Evolutionary conservation across 2,888 invertebrate genomes (phyloP).

Genomic region (Neoitamus cyanurus): DNA sequence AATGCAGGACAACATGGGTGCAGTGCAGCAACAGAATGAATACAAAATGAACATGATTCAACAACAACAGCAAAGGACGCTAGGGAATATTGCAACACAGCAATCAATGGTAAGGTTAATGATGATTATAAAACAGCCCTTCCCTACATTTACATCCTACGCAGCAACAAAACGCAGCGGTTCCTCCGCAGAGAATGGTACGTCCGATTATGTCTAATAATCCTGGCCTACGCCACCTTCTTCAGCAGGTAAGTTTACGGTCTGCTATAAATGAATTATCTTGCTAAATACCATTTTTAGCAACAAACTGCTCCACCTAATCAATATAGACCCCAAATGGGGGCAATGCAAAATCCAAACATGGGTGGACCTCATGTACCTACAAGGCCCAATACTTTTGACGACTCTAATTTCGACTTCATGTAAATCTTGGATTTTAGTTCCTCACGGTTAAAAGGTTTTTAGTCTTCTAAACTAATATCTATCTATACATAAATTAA

Average conservation of each 20-base stretch:
- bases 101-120: constrained; percentile 55
- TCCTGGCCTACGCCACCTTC: constrained; percentile 81
- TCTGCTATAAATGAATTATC: neutral
- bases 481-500: too few relatives aligned
- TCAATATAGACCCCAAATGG: constrained; percentile 64
- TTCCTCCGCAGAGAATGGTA: constrained; percentile 75
- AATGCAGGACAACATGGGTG: constrained; percentile 60
- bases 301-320: constrained; percentile 63
- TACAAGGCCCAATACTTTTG: constrained; percentile 57
- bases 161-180: constrained; percentile 44
- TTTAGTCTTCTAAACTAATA: neutral
- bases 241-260: constrained; percentile 71
- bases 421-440: constrained; percentile 37
- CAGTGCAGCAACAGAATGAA: constrained; percentile 51
- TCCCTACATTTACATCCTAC: neutral
- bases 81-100: constrained; percentile 54
- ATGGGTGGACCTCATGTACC: constrained; percentile 57
- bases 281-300: neutral
- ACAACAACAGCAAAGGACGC: constrained; percentile 53
- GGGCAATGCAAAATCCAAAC: constrained; percentile 55
- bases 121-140: neutral
- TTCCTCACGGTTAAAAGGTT: neutral
- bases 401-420: constrained; percentile 63
- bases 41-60: constrained; percentile 57
- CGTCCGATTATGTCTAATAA: constrained; percentile 81